phyloP scores from a whole-genome alignment of 2,888 invertebrate species.

The Diplolepis rosae region DNA sequence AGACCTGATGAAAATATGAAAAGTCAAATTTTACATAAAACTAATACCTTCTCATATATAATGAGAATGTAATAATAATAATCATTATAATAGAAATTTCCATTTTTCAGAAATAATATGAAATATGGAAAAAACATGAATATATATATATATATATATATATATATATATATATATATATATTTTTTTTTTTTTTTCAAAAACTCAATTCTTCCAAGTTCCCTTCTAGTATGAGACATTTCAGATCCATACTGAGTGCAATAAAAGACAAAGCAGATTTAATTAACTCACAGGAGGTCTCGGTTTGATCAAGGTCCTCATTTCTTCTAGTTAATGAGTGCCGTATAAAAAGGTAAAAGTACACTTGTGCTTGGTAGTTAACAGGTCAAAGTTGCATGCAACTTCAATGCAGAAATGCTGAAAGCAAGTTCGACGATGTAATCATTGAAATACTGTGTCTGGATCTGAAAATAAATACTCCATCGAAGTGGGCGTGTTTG shows the following conservation, averaged over 20 bases:
- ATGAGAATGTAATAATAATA: no score
- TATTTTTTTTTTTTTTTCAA: no score
- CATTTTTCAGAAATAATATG: no score
- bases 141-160: no score
- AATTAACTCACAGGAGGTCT: background rate
- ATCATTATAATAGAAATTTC: no score
- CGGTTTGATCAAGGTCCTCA: slow-evolving; percentile 8
- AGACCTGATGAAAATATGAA: no score
- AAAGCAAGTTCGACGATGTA: background rate
- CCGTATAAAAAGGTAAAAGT: background rate
- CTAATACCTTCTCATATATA: no score
- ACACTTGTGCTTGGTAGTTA: background rate
- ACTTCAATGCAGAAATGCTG: slow-evolving; percentile 3
- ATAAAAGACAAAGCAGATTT: background rate
- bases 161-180: no score
- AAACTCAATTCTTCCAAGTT: no score
- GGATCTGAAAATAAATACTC: background rate
- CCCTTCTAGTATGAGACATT: no score
- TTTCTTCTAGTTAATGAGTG: background rate
- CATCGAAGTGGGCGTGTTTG: background rate
- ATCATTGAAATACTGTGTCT: background rate
- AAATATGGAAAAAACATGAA: no score
- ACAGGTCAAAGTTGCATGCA: background rate
- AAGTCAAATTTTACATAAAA: no score
- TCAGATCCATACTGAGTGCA: background rate